A percentile compares a stretch with the other conserved stretches of the same genome.
Conservation (phyloP, 2,888 invertebrate species). For the Ariolimax columbianus region DNA sequence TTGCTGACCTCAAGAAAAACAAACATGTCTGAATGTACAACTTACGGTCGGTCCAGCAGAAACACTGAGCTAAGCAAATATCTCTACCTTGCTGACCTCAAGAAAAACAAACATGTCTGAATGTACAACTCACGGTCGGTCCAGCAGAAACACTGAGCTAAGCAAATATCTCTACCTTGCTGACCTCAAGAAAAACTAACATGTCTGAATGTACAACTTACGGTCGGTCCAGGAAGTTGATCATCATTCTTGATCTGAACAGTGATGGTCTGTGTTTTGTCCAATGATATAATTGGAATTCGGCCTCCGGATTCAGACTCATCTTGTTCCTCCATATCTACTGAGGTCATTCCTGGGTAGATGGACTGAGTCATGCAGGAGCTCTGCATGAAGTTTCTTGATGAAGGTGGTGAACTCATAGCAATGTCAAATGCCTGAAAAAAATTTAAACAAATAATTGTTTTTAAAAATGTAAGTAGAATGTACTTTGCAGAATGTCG, state of each 20-base stretch:
- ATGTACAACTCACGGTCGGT: no score
- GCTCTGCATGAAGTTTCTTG: constrained; percentile 48
- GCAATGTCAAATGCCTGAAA: constrained; percentile 50
- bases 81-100: no score
- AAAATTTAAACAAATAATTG: neutral
- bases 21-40: no score
- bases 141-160: no score
- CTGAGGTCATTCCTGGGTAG: constrained; percentile 44
- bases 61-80: no score
- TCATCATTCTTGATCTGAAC: constrained; percentile 50
- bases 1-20: no score
- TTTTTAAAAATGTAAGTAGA: no score
- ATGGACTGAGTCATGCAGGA: constrained; percentile 49
- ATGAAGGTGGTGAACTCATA: constrained; percentile 50
- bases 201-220: constrained; percentile 14
- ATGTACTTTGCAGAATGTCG: no score
- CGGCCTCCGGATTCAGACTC: constrained; percentile 36
- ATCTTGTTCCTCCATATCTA: neutral
- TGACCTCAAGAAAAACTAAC: no score
- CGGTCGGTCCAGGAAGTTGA: constrained; percentile 46
- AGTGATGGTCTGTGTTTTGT: constrained; percentile 46
- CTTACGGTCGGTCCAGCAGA: no score
- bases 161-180: no score
- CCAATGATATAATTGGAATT: constrained; percentile 45
- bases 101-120: no score